Base-by-base conservation (phyloP, 2,113 vertebrate species). In the Malurus alboscapulatus region DNA sequence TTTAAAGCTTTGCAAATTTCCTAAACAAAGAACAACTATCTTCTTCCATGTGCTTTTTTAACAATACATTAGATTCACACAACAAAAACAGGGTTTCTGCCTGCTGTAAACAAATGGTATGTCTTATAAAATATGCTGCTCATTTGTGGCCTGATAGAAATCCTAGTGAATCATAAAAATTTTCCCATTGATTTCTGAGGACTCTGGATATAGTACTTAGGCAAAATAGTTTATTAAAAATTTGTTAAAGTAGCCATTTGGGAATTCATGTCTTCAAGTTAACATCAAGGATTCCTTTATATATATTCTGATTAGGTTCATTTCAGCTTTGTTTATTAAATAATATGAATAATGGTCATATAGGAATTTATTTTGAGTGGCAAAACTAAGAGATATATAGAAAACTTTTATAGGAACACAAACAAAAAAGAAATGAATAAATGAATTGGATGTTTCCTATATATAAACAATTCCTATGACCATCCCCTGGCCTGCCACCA, bases 251-350 rank as follows among this genome's bases (percentile, higher is more conserved):
- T 51, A 59, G 25, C 3, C 3, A 0, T 67, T 93, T 88, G 75
- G 59, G 47, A 94, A 73, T 76, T 76, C 22, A 13, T 1, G 24
- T 72, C 51, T 69, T 59, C 24, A 22, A 19, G 24, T 44, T 80
- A 81, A 59, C 51, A 63, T 90, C 34, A 83, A 92, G 75, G 50
- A 18, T 54, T 80, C 63, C 80, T 77, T 88, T 29, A 50, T 47
- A 42, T 36, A 54, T 75, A 34, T 19, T 66, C 38, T 55, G 54
- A 88, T 77, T 74, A 81, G 26, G 53, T 26, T 92, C 40, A 45
- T 93, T 94, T 86, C 61, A 78, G 61, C 47, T 88, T 88, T 88
- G 80, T 92, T 92, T 88, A 72, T 92, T 50, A 81, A 89, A 68
- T 27, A 72, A 75, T 47, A 24, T 30, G 66, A 88, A 61, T 84